Conservation (phyloP, 1,140 invertebrate species). For the Drosophila busckii region DNA sequence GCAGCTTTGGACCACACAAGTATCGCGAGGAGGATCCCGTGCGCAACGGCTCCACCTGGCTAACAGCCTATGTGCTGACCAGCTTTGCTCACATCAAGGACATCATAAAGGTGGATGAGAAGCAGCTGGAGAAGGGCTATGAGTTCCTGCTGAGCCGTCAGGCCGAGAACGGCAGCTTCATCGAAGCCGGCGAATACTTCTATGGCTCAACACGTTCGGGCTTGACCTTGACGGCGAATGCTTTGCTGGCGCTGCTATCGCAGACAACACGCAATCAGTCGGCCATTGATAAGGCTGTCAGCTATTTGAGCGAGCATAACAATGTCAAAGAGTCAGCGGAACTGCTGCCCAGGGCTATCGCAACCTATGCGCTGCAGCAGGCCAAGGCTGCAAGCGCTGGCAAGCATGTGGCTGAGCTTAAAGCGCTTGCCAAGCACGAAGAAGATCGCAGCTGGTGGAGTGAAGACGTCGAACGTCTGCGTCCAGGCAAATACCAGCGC, state of each 20-base stretch:
- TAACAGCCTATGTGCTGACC: slow-evolving; percentile 95
- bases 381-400: slow-evolving; percentile 81
- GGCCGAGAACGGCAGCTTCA: slow-evolving; percentile 90
- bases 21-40: slow-evolving; percentile 56
- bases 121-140: slow-evolving; percentile 85
- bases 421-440: slow-evolving; percentile 49
- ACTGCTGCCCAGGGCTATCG: slow-evolving; percentile 87
- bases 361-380: slow-evolving; percentile 87
- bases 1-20: slow-evolving; percentile 87
- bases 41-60: slow-evolving; percentile 92
- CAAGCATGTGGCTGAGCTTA: slow-evolving; percentile 43
- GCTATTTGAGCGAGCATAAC: slow-evolving; percentile 80
- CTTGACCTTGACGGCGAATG: slow-evolving; percentile 87
- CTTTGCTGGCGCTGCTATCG: slow-evolving; percentile 88
- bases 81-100: slow-evolving; percentile 90
- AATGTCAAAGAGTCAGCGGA: slow-evolving; percentile 80
- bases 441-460: slow-evolving; percentile 76
- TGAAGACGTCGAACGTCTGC: slow-evolving; percentile 85
- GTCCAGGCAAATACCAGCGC: slow-evolving; percentile 82
- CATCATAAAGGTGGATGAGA: slow-evolving; percentile 89
- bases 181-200: slow-evolving; percentile 88
- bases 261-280: slow-evolving; percentile 78
- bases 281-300: slow-evolving; percentile 77
- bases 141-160: slow-evolving; percentile 90
- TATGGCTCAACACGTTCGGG: slow-evolving; percentile 81